Conservation (phyloP, 1,140 invertebrate genomes). For the Capitella teleta region DNA sequence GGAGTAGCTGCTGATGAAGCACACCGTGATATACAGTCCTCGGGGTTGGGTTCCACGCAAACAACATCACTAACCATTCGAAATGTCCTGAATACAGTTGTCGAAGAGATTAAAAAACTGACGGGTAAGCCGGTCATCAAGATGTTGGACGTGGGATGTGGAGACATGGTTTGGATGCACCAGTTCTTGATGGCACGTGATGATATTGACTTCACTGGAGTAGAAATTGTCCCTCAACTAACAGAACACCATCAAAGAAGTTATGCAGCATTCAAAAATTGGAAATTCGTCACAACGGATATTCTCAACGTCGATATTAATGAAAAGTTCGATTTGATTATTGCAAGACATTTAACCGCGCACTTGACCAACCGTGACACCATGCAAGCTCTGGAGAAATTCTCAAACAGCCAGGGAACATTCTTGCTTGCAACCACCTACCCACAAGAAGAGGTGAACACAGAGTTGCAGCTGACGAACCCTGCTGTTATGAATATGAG, state of each 20-base stretch:
- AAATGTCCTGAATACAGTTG: no score
- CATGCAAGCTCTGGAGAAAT: not conserved
- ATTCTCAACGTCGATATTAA: not conserved
- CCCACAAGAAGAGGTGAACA: no score
- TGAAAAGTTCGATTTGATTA: not conserved
- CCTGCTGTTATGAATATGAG: no score
- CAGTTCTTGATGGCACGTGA: conserved; percentile 7
- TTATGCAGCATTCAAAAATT: not conserved
- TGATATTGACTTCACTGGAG: not conserved
- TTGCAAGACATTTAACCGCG: not conserved
- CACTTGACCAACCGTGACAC: not conserved
- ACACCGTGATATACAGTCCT: no score
- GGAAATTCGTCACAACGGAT: conserved; percentile 9
- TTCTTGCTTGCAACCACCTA: not conserved
- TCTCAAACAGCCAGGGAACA: not conserved
- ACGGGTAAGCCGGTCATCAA: no score
- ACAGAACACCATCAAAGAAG: not conserved
- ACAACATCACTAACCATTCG: no score
- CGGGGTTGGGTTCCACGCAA: no score
- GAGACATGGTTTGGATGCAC: conserved; percentile 11
- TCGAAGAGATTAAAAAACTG: no score
- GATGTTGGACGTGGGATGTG: conserved; percentile 12
- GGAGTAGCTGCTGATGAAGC: no score
- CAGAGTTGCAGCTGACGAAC: no score
- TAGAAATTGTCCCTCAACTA: not conserved